phyloP scores from a whole-genome alignment of 2,888 invertebrate genomes.

The Hydrotaea diabolus region DNA sequence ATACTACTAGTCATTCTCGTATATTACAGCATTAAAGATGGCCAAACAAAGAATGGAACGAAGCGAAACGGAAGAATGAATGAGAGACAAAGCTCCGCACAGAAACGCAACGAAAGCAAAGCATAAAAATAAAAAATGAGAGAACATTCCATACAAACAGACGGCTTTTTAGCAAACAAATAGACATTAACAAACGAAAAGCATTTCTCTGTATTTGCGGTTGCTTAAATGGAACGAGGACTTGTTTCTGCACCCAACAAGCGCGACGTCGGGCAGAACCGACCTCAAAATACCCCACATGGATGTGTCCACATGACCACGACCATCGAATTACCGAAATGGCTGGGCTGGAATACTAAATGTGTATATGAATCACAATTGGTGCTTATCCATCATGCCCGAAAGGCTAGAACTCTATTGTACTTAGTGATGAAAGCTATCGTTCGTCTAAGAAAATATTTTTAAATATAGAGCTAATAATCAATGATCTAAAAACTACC shows the following conservation, averaged over 20 bases:
- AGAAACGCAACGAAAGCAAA: slow-evolving; percentile 26
- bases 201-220: slow-evolving; percentile 46
- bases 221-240: slow-evolving; percentile 48
- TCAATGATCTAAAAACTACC: no score
- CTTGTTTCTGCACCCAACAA: slow-evolving; percentile 15
- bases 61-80: slow-evolving; percentile 23
- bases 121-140: slow-evolving; percentile 40
- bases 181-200: slow-evolving; percentile 46
- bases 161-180: slow-evolving; percentile 29
- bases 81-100: slow-evolving; percentile 40
- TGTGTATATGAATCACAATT: no score
- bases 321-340: no score
- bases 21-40: slow-evolving; percentile 37
- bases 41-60: slow-evolving; percentile 29
- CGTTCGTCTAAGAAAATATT: no score
- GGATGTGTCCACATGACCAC: neutral
- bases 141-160: slow-evolving; percentile 45
- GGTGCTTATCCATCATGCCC: no score
- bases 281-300: neutral
- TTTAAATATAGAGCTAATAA: no score
- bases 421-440: no score
- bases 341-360: no score
- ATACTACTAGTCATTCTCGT: slow-evolving; percentile 33
- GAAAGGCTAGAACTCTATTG: no score
- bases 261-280: neutral